Base-by-base conservation (phyloP, 2,888 invertebrate genomes). In the Ganaspis brasiliensis region DNA sequence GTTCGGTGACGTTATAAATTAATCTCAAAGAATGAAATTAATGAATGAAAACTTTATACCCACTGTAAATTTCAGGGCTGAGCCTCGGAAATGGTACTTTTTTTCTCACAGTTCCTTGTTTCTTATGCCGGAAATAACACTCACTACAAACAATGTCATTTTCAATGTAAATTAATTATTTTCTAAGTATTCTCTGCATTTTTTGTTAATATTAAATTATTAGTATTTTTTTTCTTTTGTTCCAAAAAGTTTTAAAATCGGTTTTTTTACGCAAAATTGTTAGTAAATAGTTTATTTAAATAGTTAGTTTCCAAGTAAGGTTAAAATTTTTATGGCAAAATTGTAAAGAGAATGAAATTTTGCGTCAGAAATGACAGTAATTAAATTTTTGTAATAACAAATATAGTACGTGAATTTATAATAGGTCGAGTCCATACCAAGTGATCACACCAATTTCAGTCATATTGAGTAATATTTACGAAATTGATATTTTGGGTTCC, bases 11-110 rank as follows among this genome's bases (percentile, higher is more conserved):
- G 45, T 45, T 26, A 45, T n/a, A n/a, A 45, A 40, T 45, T 67
- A 45, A n/a, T 40, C 19, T 40, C 40, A 12, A 67, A 67, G 45
- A 67, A 67, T 67, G 21, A 67, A 67, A 67, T 26, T 40, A 40
- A 67, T 67, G 45, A 67, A 67, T 67, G 67, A 24, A 67, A 21
- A 24, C n/a, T 10, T 12, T 19, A 45, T 14, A 35, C n/a, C n/a
- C n/a, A 37, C 37, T 37, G 24, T 63, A 40, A 40, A 63, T 63
- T 37, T 40, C 67, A 21, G 67, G 63, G 63, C 21, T 31, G 12
- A 24, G n/a, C n/a, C n/a, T n/a, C n/a, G 14, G 10, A 67, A 24
- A 37, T 2, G 6, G 21, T 14, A 45, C n/a, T n/a, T 67, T 45
- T 45, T n/a, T 45, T 24, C 63, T 40, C 63, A 63, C 63, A 63